Base-by-base conservation (phyloP, 1,140 invertebrate genomes). In the Cephus cinctus region DNA sequence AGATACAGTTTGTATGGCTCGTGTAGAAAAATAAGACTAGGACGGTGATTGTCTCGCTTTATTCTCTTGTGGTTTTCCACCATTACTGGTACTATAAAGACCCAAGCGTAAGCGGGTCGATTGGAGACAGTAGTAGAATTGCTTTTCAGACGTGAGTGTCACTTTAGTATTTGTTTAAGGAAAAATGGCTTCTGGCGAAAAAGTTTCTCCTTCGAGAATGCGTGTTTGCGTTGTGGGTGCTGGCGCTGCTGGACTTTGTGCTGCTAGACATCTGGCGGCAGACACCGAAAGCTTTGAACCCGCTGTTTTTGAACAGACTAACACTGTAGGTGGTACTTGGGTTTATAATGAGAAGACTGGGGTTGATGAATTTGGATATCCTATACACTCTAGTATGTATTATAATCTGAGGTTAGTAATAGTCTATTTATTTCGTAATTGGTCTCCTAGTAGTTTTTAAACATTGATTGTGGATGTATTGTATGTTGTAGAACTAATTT, bases 351-450 rank as follows among this genome's bases (percentile, higher is more conserved):
- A 89, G n/a, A 61, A 79, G 19, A 75, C 76, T 8, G 82, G 81
- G 1, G 59, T 67, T 0, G 82, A 87, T 52, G 71, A 83, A 12
- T 71, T 82, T 67, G 83, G 82, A 1, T 49, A 81, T 19, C 82
- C 85, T 0, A 69, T 87, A 12, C 84, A 86, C 57, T 83, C 86
- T 5, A 86, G 85, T 74, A 85, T 88, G 85, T 94, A 94, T 54
- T 73, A 63, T 22, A 59, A 65, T 57, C 47, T 71, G 4, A 72
- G 67, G 71, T 72, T 50, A 19, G 20, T n/a, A n/a, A n/a, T n/a
- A n/a, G n/a, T n/a, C n/a, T n/a, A n/a, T 19, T 31, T 41, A 6
- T 41, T 18, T 19, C 16, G 9, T 5, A 19, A 8, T 27, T n/a
- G 25, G 25, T n/a, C 25, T 27, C 25, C n/a, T n/a, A n/a, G n/a